phyloP scores from a whole-genome alignment of 2,888 invertebrate species.

The Melieria crassipennis region DNA sequence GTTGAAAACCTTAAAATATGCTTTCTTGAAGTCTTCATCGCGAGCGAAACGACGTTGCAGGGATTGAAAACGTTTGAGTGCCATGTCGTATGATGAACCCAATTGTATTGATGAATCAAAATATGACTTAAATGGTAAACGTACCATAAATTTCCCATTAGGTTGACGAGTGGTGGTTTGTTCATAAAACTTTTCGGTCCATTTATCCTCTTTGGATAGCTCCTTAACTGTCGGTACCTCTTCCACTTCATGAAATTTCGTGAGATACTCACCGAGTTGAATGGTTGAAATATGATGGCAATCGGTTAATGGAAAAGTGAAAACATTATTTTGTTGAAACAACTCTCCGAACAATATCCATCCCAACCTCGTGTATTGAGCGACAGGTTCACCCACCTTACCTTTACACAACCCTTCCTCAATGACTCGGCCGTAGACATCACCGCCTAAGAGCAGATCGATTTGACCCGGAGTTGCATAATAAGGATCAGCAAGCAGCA shows the following conservation, averaged over 20 bases:
- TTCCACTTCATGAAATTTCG: slow-evolving; percentile 9
- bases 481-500: slow-evolving; percentile 21
- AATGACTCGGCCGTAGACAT: slow-evolving; percentile 6
- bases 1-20: not conserved
- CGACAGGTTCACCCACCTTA: slow-evolving; percentile 14
- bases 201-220: slow-evolving; percentile 19
- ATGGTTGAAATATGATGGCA: slow-evolving; percentile 7
- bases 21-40: slow-evolving; percentile 6
- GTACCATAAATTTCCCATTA: slow-evolving; percentile 14
- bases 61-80: slow-evolving; percentile 8
- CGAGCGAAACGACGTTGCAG: slow-evolving; percentile 5
- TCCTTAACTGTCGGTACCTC: slow-evolving; percentile 10
- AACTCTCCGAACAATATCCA: slow-evolving; percentile 32
- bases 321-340: slow-evolving; percentile 16
- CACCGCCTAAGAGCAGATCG: slow-evolving; percentile 19
- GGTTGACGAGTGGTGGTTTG: slow-evolving; percentile 13
- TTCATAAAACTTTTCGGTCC: slow-evolving; percentile 20
- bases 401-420: slow-evolving; percentile 29
- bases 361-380: slow-evolving; percentile 25
- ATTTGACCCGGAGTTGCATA: slow-evolving; percentile 15
- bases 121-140: slow-evolving; percentile 14
- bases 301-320: not conserved
- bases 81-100: not conserved
- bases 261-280: not conserved
- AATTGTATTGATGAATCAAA: not conserved